Base-by-base conservation (phyloP, 1,140 invertebrate species). In the Euura saliciscinereae region DNA sequence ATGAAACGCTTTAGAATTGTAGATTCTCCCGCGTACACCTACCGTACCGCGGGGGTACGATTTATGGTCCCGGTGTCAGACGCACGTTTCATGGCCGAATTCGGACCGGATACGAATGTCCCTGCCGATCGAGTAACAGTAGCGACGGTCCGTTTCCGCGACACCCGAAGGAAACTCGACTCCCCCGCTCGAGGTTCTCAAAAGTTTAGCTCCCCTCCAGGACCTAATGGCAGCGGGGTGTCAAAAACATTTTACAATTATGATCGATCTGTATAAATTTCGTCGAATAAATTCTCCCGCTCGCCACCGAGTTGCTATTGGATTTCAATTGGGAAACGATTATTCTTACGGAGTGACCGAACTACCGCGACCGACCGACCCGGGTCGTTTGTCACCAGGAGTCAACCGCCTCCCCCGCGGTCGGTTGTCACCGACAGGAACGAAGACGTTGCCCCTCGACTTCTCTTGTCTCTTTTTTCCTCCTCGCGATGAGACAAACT, bases 311-410 rank as follows among this genome's bases (percentile, higher is more conserved):
- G 73, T 82, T 74, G 79, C 80, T 84, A 85, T 86, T 84, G 82
- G 81, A 87, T 88, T 87, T 87, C 86, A 86, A 88, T 88, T 86
- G 84, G 79, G 85, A 87, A 87, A 83, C 85, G 83, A 87, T 87
- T 86, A 87, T 82, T 86, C 86, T 86, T 83, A 80, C 84, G 81
- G 79, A 86, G 82, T 85, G 86, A 84, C 83, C 83, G 51, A 59
- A 59, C 10, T 11, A 6, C 51, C 51, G 51, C 10, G 71, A 72
- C 72, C 72, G 70, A 67, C 75, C 75, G 43, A 70, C 74, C 75
- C 13, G 45, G 75, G 72, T 83, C 83, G 82, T 84, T 84, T 84
- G 82, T 84, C 83, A 84, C 74, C 70, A 43, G 66, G 43, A 65
- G 6, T 72, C 10, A 11, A 59, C 51, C 51, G 51, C 51, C 51